Percentiles rank a stretch among this genome's conserved stretches.
Conservation (phyloP, 2,797 vertebrate genomes). For the Telmatherina bonti region DNA sequence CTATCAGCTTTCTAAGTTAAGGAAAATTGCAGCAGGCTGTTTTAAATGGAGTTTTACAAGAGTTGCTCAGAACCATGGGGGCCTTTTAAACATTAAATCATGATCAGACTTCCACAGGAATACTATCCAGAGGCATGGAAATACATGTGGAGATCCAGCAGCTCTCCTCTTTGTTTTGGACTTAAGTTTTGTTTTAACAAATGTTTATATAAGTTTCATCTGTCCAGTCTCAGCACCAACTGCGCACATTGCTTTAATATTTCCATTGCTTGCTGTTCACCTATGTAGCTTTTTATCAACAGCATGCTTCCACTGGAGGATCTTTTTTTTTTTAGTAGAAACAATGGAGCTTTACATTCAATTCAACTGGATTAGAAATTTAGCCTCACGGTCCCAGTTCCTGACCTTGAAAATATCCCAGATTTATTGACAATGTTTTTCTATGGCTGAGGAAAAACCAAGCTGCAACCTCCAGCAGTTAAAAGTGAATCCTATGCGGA, state of each 20-base stretch:
- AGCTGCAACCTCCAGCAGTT: too few species aligned
- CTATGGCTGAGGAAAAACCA: not conserved
- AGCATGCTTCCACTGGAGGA: conserved; percentile 13
- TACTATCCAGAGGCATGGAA: conserved; percentile 27
- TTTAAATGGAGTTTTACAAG: conserved; percentile 16
- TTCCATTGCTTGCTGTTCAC: not conserved
- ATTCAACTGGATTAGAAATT: conserved; percentile 1
- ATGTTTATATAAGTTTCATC: not conserved
- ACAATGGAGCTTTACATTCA: not conserved
- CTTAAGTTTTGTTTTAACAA: not conserved
- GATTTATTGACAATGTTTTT: conserved; percentile 7
- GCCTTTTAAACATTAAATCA: conserved; percentile 1
- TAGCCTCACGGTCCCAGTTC: too few species aligned
- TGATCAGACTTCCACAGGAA: conserved; percentile 31
- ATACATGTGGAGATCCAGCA: conserved; percentile 10
- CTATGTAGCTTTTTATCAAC: not conserved
- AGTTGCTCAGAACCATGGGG: conserved; percentile 16
- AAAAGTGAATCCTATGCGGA: too few species aligned
- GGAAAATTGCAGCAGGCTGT: conserved; percentile 3
- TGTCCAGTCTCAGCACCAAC: not conserved
- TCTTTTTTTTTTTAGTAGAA: not conserved
- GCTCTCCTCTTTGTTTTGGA: conserved; percentile 7
- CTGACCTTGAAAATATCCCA: not conserved
- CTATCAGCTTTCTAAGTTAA: conserved; percentile 17
- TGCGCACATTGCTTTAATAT: not conserved